Base-by-base conservation (phyloP, 1,140 invertebrate genomes). In the Monomorium pharaonis region DNA sequence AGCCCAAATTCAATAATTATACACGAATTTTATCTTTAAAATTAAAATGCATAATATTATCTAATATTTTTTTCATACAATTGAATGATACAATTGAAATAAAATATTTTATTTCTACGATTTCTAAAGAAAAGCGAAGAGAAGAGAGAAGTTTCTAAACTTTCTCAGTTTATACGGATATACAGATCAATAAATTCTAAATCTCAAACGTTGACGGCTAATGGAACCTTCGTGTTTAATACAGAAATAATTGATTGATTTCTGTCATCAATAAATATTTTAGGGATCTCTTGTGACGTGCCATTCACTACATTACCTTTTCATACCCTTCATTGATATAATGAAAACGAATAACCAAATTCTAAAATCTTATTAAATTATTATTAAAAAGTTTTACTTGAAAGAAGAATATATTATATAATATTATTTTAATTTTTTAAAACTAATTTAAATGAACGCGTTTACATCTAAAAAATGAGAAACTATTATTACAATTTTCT, bases 181-280 rank as follows among this genome's bases (percentile, higher is more conserved):
- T 18, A 27, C 24, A 14, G 16, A 42, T 56, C 30, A 56, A 27
- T 54, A 18, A 21, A 37, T 21, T 4, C 14, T 18, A 37, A 24
- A 54, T 1, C 56, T 62, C 0, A n/a, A 77, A 77, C 62, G 12
- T 12, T 44, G 24, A 44, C 10, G 49, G 51, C 33, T 76, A 62
- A 76, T 77, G 24, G 37, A 62, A n/a, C 16, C 14, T 44, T 44
- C 14, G 37, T 42, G 24, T 60, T 60, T 60, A 51, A 76, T 60
- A 30, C 14, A 21, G 2, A 60, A n/a, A 63, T 76, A 76, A 60
- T 77, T 77, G 37, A 77, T 77, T 62, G 54, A 77, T 77, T 47
- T 27, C 42, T 42, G 24, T 77, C 24, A 62, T 77, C 56, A n/a
- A 62, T 62, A 47, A 44, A 62, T 76, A 44, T 62, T 62, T 60